Base-by-base conservation (phyloP, 2,797 vertebrate species). In the Prionace glauca region DNA sequence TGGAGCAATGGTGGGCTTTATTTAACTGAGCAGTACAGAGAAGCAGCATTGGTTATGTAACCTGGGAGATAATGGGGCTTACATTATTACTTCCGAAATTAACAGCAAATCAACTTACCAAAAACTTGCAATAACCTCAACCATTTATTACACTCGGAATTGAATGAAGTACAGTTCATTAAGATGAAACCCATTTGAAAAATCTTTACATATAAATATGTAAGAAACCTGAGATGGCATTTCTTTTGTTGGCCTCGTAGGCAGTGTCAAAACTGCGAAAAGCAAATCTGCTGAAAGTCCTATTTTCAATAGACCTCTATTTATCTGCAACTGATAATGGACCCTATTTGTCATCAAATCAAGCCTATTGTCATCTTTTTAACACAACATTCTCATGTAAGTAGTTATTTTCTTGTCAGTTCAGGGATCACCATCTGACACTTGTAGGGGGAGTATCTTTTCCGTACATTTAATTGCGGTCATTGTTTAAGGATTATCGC, bases 331-430 rank as follows among this genome's bases (percentile, higher is more conserved):
- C 67, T 95, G 93, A 77, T 95, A 95, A 95, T 95, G 71, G 29
- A 72, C 7, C 93, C 93, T 95, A 77, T 95, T 95, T 95, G 93
- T 95, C 93, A 95, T 95, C 93, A 95, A 95, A 95, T 95, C 93
- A 95, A 95, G 93, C 36, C 93, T 77, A 77, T 95, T 95, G 93
- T 95, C 93, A 95, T 95, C 93, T 77, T 95, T 95, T 77, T 56
- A 95, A 95, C 93, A 95, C 93, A 95, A 95, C 93, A 95, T 77
- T 95, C 71, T 95, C 93, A 69, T 36, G 69, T 32, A 95, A 72
- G 71, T 95, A 95, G 69, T 95, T 95, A 95, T 95, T 95, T 95
- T 95, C 93, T 95, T 95, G 93, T 95, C 93, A 95, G 41, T 95
- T 72, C 71, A 95, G 93, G 71, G 93, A 95, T 95, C 93, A 77